phyloP scores from a whole-genome alignment of 2,888 invertebrate genomes.

The Conistra vaccinii region DNA sequence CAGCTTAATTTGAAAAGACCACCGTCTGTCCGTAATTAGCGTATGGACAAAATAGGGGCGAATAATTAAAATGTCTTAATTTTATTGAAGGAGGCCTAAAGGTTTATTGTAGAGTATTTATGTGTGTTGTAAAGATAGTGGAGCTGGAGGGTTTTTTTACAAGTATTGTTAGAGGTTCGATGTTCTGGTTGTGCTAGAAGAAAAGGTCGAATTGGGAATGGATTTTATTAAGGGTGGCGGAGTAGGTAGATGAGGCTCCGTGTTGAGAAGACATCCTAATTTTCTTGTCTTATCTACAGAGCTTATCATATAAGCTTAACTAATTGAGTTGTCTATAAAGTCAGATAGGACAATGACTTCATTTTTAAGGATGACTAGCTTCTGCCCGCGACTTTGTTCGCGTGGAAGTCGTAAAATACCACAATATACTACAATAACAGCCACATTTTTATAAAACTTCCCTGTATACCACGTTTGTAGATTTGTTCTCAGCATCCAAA shows the following conservation, averaged over 20 bases:
- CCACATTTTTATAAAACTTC: too few species aligned
- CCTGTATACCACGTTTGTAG: too few species aligned
- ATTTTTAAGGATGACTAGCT: background rate
- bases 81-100: slow-evolving; percentile 82
- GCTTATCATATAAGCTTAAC: slow-evolving; percentile 26
- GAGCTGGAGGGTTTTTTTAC: slow-evolving; percentile 40
- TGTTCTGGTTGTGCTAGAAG: slow-evolving; percentile 21
- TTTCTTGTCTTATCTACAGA: slow-evolving; percentile 20
- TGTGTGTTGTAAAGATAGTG: slow-evolving; percentile 79
- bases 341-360: background rate
- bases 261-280: background rate
- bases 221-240: slow-evolving; percentile 22
- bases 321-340: slow-evolving; percentile 39
- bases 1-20: slow-evolving; percentile 90
- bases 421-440: too few species aligned
- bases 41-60: slow-evolving; percentile 88
- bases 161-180: slow-evolving; percentile 37
- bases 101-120: slow-evolving; percentile 82
- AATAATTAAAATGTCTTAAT: slow-evolving; percentile 90
- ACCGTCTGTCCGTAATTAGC: slow-evolving; percentile 77
- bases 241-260: background rate
- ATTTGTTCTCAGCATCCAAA: too few species aligned
- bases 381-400: too few species aligned
- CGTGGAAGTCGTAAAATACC: too few species aligned
- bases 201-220: slow-evolving; percentile 23